Evolutionary conservation across 23 tunicate genomes (phyloP), one percentile per base, ranked within the genome.

Genomic region (Ascidia mentula): DNA sequence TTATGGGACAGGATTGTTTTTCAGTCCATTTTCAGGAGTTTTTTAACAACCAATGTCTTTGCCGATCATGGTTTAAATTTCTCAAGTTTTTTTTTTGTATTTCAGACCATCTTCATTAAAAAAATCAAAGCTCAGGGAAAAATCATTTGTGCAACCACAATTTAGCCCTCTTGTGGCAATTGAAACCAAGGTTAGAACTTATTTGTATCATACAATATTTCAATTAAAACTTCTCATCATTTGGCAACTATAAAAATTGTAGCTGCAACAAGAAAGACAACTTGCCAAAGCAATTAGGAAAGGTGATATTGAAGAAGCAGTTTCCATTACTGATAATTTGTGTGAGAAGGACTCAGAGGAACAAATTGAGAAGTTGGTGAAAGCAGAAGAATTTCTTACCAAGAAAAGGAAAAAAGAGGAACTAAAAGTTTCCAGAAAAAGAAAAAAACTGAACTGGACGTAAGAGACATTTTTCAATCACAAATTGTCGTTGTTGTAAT

Each of bases 371-470:
- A 59, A 72, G 15, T 45, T 79, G 59, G 42, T 34, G 37, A 34
- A 18, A 30, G 90, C 90, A 38, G 31, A 53, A 38, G 37, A 73
- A 59, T 86, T 72, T 60, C 31, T 65, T 22, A 69, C 38, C 22
- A 77, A 77, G n/a, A 60, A 46, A 46, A n/a, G 37, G 38, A 59
- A 73, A 60, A 39, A 38, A 72, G 74, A 69, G 34, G 30, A 79
- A 42, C 31, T 26, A 81, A 91, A 91, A 86, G 65, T 77, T 37
- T 40, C 22, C 39, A 86, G 79, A 38, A 91, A 82, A 45, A 72
- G 90, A 86, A 81, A 85, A 69, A 91, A 91, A 82, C 74, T 91
- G 6, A 37, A 69, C 38, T 85, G 90, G 97, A 76, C 78, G 97
- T 86, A 72, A 81, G 86, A 70, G 1, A 3, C 31, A 70, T 34